Percentiles rank a stretch among this genome's conserved stretches.
Evolutionary conservation across 2,113 vertebrate genomes (phyloP).

Genomic region (Alouatta palliata): DNA sequence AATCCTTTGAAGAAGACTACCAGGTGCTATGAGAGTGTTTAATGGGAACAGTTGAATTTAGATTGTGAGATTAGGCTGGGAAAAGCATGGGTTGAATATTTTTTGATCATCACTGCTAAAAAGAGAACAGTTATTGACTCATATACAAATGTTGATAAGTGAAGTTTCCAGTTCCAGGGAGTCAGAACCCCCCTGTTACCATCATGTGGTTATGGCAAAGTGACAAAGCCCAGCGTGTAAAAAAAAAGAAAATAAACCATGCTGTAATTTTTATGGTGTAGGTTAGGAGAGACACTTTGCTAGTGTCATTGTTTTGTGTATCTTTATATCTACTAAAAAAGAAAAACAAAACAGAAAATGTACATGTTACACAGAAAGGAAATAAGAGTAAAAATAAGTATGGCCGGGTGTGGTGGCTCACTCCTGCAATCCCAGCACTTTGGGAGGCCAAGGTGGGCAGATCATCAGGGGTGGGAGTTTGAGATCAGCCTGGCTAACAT

Average conservation of each 20-base stretch:
- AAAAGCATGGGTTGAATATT: conserved; percentile 15
- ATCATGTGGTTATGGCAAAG: background rate
- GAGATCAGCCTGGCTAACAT: too few species aligned
- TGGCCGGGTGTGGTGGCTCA: too few species aligned
- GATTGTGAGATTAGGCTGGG: background rate
- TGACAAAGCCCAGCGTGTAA: background rate
- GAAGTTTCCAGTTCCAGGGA: background rate
- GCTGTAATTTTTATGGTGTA: background rate
- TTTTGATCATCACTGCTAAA: background rate
- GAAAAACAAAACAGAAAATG: background rate
- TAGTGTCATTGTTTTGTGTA: conserved; percentile 21
- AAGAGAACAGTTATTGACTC: conserved; percentile 12
- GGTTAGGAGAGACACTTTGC: background rate
- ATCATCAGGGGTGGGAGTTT: too few species aligned
- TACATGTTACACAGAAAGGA: background rate
- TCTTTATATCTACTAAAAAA: background rate
- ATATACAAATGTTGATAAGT: background rate
- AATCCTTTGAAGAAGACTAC: background rate
- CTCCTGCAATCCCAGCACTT: too few species aligned
- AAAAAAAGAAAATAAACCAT: conserved; percentile 16
- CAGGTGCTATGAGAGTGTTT: background rate
- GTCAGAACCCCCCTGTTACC: background rate
- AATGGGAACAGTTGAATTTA: conserved; percentile 17
- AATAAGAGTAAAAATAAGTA: background rate
- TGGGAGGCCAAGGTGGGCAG: too few species aligned